Evolutionary conservation across 2,113 vertebrate genomes (phyloP).

Genomic region (Chauna torquata): DNA sequence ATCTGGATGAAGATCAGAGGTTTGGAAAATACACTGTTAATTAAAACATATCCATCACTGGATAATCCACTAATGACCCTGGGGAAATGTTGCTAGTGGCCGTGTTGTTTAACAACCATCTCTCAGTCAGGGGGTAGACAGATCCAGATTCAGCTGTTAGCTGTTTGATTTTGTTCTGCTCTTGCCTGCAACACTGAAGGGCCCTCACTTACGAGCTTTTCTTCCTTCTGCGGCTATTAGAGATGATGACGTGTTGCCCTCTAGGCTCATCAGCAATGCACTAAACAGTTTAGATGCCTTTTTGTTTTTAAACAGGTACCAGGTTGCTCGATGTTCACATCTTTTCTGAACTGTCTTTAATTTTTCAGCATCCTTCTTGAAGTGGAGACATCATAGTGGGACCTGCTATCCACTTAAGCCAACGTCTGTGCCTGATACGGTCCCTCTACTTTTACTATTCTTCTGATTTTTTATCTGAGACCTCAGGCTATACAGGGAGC

Average conservation of each 20-base stretch:
- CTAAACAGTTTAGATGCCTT: neutral
- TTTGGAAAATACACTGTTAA: neutral
- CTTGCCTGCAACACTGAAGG: neutral
- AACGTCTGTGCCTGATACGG: fast-evolving
- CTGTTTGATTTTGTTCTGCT: neutral
- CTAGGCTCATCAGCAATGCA: neutral
- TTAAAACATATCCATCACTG: neutral
- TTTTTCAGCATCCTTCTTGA: neutral
- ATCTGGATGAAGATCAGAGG: constrained; percentile 12
- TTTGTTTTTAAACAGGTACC: neutral
- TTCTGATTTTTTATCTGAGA: neutral
- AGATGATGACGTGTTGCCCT: neutral
- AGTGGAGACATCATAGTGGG: neutral
- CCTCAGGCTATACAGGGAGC: neutral
- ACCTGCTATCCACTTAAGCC: neutral
- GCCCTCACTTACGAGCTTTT: neutral
- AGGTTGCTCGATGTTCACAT: neutral
- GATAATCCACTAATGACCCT: neutral
- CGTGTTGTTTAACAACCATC: neutral
- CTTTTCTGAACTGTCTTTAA: neutral
- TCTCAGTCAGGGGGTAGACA: neutral
- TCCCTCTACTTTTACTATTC: neutral
- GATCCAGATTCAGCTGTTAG: neutral
- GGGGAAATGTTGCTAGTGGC: neutral
- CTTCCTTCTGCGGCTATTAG: neutral